Conservation (phyloP, 2,113 vertebrate species). For the Coracopsis vasa region DNA sequence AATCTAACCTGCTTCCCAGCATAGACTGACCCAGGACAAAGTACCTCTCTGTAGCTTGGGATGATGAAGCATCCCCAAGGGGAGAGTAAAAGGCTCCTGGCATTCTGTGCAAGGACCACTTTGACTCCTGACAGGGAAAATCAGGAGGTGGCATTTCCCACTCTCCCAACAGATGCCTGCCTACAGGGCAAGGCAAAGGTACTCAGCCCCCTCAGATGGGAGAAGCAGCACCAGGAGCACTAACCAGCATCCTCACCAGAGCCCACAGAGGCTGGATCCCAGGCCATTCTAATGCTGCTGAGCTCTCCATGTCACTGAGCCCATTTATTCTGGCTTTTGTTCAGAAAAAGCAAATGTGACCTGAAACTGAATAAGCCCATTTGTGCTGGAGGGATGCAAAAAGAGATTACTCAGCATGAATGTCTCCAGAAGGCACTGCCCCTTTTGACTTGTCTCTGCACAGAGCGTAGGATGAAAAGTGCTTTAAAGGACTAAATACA, state of each 20-base stretch:
- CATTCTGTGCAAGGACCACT: not conserved
- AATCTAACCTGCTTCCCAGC: not conserved
- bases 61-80: not conserved
- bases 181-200: not conserved
- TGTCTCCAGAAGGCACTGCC: not conserved
- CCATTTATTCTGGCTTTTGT: not conserved
- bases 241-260: not conserved
- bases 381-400: not conserved
- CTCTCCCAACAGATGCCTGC: not conserved
- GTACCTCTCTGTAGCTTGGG: not conserved
- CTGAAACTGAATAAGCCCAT: not conserved
- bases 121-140: not conserved
- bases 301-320: not conserved
- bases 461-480: not conserved
- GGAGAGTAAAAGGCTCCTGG: not conserved
- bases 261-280: not conserved
- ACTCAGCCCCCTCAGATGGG: not conserved
- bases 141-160: not conserved
- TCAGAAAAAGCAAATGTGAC: conserved; percentile 16
- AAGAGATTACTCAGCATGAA: not conserved
- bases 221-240: not conserved
- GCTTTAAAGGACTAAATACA: not conserved
- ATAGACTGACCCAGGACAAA: not conserved
- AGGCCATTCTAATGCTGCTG: not conserved
- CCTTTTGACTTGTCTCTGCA: not conserved